A percentile compares a stretch with the other conserved stretches of the same genome.
Evolutionary conservation across 2,888 invertebrate genomes (phyloP).

Genomic region (Heliconius sara): DNA sequence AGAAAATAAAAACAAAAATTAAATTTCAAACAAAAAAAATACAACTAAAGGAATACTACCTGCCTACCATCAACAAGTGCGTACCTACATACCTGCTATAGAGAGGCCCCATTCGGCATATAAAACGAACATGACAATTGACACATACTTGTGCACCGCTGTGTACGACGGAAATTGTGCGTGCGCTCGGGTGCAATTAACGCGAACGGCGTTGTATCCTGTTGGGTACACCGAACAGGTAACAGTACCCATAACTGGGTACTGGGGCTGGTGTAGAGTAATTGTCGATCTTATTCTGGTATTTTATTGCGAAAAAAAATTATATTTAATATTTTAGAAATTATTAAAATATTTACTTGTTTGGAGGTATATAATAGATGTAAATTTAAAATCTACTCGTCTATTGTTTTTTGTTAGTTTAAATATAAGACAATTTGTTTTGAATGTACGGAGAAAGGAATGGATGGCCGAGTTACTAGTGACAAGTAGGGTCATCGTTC

Average conservation of each 20-base stretch:
- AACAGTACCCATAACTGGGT: slow-evolving; percentile 52
- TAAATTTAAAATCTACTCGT: too few species aligned
- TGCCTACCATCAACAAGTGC: slow-evolving; percentile 30
- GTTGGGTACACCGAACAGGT: slow-evolving; percentile 52
- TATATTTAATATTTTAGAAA: neutral
- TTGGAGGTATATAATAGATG: too few species aligned
- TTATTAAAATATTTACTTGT: neutral
- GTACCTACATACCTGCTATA: slow-evolving; percentile 43
- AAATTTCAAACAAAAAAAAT: neutral
- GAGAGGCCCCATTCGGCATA: slow-evolving; percentile 35
- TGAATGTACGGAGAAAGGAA: too few species aligned
- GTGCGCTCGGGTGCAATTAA: slow-evolving; percentile 62
- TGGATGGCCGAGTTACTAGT: too few species aligned
- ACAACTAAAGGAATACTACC: neutral
- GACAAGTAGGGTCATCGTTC: neutral
- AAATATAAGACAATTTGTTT: too few species aligned
- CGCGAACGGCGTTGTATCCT: slow-evolving; percentile 66
- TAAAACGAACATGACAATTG: slow-evolving; percentile 32
- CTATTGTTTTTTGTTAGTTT: too few species aligned
- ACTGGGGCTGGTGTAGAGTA: neutral
- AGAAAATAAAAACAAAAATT: neutral
- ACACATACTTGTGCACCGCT: slow-evolving; percentile 43
- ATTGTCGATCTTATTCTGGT: neutral
- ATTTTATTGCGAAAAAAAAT: neutral
- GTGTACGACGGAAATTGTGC: slow-evolving; percentile 60